A percentile compares a stretch with the other conserved stretches of the same genome.
Conservation (phyloP, 2,888 invertebrate genomes). For the Digitonthophagus gazella region DNA sequence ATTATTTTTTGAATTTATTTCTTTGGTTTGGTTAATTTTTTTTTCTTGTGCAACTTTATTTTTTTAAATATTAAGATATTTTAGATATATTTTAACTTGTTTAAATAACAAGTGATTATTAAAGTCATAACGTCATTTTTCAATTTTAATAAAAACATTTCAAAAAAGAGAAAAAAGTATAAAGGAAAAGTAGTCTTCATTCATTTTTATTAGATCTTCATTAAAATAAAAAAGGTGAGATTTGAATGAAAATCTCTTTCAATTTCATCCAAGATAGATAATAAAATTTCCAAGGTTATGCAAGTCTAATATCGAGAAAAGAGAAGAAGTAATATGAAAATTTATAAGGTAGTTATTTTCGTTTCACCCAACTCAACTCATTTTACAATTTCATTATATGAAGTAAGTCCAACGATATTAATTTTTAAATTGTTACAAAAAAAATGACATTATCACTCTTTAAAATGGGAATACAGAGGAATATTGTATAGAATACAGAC, state of each 20-base stretch:
- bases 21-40: too few species aligned
- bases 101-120: too few species aligned
- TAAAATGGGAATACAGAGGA: constrained; percentile 3
- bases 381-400: neutral
- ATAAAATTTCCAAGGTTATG: neutral
- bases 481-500: constrained; percentile 2
- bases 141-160: too few species aligned
- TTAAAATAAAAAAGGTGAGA: neutral
- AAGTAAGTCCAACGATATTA: neutral
- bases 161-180: neutral
- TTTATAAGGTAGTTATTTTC: neutral
- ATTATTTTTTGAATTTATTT: too few species aligned
- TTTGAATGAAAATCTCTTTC: neutral
- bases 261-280: neutral
- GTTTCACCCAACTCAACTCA: neutral
- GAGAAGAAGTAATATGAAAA: neutral
- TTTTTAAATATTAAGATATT: too few species aligned
- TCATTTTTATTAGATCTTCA: neutral
- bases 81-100: too few species aligned
- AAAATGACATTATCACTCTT: neutral
- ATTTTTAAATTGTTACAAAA: too few species aligned
- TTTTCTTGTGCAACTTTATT: too few species aligned
- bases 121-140: too few species aligned
- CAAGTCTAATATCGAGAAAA: neutral
- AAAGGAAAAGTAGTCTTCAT: neutral